Base-by-base conservation (phyloP, 2,888 invertebrate species). In the Chrysolina oricalcia region DNA sequence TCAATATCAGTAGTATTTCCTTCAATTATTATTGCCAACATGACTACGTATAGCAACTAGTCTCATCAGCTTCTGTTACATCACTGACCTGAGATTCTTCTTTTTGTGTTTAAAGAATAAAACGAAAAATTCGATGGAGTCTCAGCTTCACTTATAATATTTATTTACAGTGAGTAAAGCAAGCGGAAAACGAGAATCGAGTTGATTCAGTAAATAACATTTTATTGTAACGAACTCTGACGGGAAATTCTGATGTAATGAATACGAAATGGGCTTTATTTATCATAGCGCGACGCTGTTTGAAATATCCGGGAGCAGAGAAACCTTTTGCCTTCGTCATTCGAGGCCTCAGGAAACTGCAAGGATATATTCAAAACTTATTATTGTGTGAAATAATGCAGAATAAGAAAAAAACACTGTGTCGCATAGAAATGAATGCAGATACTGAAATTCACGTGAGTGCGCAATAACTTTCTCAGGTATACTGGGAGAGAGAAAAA, bases 181-280 rank as follows among this genome's bases (percentile, higher is more conserved):
- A 50, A 17, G 67, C 67, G 50, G n/a, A 63, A 50, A 67, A 46
- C 41, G 66, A 41, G 66, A 66, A 74, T 17, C 50, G 59, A 66
- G 53, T 69, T 56, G 75, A 77, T 76, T 74, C 78, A 74, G 76
- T 76, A 78, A 78, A 77, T 78, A 80, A 75, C 72, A 77, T 77
- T 80, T 77, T 74, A 74, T 76, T 73, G 65, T 73, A 73, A 76
- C 71, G 77, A 75, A 78, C 76, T 77, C 77, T 70, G 78, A 76
- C 76, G 68, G 76, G 53, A 74, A 77, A 76, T 80, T 80, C 77
- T 68, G 73, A 77, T 77, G 78, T 77, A 77, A 80, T 80, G 80
- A 80, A 80, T 80, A 80, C 76, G 74, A 78, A 78, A 80, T 77
- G 77, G 73, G 70, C 50, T 70, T 78, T 78, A 76, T 80, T 80